A percentile compares a stretch with the other conserved stretches of the same genome.
Evolutionary conservation across 2,113 vertebrate species (phyloP).

Genomic region (Neotoma lepida): DNA sequence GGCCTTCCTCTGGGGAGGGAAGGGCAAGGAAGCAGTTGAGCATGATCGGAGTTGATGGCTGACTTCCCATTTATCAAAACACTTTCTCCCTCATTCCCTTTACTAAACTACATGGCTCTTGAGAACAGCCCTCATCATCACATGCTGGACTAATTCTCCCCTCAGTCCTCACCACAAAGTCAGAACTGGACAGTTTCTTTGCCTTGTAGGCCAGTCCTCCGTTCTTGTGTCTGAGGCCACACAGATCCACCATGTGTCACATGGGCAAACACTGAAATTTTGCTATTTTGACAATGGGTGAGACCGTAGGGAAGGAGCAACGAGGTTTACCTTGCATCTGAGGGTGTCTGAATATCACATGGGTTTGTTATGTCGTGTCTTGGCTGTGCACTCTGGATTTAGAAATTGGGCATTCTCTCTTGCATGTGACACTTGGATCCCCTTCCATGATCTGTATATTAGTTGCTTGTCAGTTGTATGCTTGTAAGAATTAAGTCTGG

Average conservation of each 20-base stretch:
- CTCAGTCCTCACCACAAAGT: not conserved
- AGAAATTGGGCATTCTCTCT: not conserved
- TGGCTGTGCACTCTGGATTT: too few species aligned
- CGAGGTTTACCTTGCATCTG: rapidly evolving
- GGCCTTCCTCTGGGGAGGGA: not conserved
- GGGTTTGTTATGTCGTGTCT: rapidly evolving
- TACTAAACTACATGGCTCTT: not conserved
- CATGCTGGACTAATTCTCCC: not conserved
- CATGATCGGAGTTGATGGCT: not conserved
- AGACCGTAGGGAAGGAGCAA: not conserved
- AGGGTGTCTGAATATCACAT: not conserved
- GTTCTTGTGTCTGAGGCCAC: not conserved
- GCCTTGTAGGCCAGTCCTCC: not conserved
- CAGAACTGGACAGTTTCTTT: not conserved
- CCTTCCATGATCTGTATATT: not conserved
- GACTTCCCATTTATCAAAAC: not conserved
- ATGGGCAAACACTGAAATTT: not conserved
- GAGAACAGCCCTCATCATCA: not conserved
- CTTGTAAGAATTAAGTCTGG: not conserved
- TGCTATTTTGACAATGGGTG: not conserved
- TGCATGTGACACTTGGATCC: rapidly evolving
- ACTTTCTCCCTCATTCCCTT: not conserved
- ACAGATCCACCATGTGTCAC: not conserved
- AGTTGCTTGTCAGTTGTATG: not conserved
- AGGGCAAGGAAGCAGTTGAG: not conserved